Evolutionary conservation across 2,888 invertebrate species (phyloP), one percentile per base, ranked within the genome.

Genomic region (Cataglyphis cursor): DNA sequence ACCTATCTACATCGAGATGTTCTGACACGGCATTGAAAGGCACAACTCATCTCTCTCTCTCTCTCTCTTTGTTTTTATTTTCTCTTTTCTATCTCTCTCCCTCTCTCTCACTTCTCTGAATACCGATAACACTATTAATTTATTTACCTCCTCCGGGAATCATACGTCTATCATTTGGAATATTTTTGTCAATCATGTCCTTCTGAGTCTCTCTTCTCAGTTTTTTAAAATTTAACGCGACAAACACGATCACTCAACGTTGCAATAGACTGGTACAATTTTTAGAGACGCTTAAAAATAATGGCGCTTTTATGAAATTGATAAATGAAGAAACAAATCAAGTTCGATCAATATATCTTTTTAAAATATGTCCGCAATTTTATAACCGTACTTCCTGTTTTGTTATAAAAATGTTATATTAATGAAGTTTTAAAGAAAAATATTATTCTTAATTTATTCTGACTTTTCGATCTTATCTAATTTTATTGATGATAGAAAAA

Each of bases 1-100:
- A 62, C 61, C 81, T 82, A 85, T 83, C 81, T 82, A 75, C 66
- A 48, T 68, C 84, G 80, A 65, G 54, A 76, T 54, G 68, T 64
- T 82, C 61, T 59, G 70, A 82, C 65, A 35, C 24, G 76, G 44
- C 65, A 81, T 61, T 74, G 83, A 82, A 85, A 89, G 80, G 81
- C 76, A 81, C 83, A 85, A 89, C 81, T 89, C 85, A 82, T 84
- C 82, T 87, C 1, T 5, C 8, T 5, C 12, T 41, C 12, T 41
- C 12, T 12, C 12, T 41, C 3, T 51, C 2, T 44, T 28, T 28
- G 24, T 28, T 28, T 28, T 28, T 28, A 28, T 28, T 28, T 28
- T 28, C 24, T 28, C 24, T 28, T 28, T 28, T 28, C 24, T 28
- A 28, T 28, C 44, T 44, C 18, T 44, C 44, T 44, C 18, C 2